Evolutionary conservation across 2,797 vertebrate genomes (phyloP), one percentile per base, ranked within the genome.

Genomic region (Borostomias antarcticus): DNA sequence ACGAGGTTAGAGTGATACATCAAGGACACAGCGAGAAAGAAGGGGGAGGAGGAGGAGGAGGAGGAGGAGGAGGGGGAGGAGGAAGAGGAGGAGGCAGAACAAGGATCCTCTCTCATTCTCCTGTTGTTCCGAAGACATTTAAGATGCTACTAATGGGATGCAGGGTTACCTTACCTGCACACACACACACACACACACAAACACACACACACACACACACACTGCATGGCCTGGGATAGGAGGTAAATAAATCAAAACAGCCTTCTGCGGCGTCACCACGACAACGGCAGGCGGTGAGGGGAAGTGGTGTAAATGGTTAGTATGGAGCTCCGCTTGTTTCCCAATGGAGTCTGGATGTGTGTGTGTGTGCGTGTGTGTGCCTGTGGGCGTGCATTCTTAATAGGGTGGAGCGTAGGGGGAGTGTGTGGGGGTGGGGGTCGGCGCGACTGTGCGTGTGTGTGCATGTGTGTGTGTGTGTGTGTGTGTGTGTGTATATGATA

Each of bases 1-100:
- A 66, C 43, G 67, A 59, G 73, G 72, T 72, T 70, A 75, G 57
- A 67, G 17, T 60, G 51, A 80, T 82, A 80, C 63, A 78, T 82
- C 73, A 80, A 63, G 0, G 68, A 32, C 25, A 28, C 28, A 47
- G 45, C 40, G 52, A 32, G 47, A 17, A 43, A 29, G 57, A 43
- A 43, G 40, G n/a, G 40, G n/a, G n/a, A 15, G 37, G 37, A 23
- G 26, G 51, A 23, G 17, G 56, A 37, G 48, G 29, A 23, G 57
- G 15, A 43, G 40, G 15, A 17, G 40, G n/a, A 17, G 2, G 15
- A 33, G 45, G 25, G 45, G 25, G 45, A 40, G 25, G 52, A 25
- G 30, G 37, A 13, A 4, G 37, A 2, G 17, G 3, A 15, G 37
- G 10, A 40, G 50, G 58, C 7, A 28, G 25, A 72, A 51, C 52